Conservation (phyloP, 2,888 invertebrate species). For the Stenoptilia bipunctidactyla region DNA sequence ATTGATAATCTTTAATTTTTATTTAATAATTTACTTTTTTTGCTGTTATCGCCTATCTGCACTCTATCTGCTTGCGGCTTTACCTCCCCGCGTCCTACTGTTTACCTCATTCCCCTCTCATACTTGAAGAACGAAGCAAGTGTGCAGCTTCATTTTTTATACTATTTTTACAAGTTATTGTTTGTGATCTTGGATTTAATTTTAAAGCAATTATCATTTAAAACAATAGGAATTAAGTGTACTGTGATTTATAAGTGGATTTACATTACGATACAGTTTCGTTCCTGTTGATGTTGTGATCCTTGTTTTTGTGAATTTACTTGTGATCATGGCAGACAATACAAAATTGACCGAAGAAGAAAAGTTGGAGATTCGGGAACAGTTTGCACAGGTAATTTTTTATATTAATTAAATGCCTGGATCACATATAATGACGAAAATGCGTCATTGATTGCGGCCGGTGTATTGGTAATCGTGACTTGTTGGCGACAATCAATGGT, state of each 20-base stretch:
- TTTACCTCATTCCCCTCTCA: background rate
- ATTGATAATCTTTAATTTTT: too few relatives aligned
- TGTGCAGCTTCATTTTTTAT: background rate
- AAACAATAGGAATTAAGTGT: slow-evolving; percentile 16
- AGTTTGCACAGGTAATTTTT: slow-evolving; percentile 77
- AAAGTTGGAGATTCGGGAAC: slow-evolving; percentile 80
- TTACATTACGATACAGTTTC: slow-evolving; percentile 10
- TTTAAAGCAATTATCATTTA: background rate
- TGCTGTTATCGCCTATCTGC: too few relatives aligned
- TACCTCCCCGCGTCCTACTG: too few relatives aligned
- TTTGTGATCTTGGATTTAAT: background rate
- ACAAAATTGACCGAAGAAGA: slow-evolving; percentile 77
- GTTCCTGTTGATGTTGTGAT: slow-evolving; percentile 49
- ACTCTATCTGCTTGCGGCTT: slow-evolving; percentile 7
- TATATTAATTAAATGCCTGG: background rate
- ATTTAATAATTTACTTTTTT: too few relatives aligned
- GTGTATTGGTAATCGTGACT: background rate
- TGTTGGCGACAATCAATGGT: too few relatives aligned
- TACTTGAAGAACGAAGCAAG: background rate
- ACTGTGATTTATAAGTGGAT: slow-evolving; percentile 25
- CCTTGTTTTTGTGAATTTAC: slow-evolving; percentile 47
- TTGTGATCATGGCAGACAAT: slow-evolving; percentile 62
- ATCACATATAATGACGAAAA: background rate
- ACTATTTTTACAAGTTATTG: slow-evolving; percentile 1
- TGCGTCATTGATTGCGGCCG: background rate